A percentile compares a stretch with the other conserved stretches of the same genome.
phyloP scores from a whole-genome alignment of 2,113 vertebrate species.

The Gallinago media region DNA sequence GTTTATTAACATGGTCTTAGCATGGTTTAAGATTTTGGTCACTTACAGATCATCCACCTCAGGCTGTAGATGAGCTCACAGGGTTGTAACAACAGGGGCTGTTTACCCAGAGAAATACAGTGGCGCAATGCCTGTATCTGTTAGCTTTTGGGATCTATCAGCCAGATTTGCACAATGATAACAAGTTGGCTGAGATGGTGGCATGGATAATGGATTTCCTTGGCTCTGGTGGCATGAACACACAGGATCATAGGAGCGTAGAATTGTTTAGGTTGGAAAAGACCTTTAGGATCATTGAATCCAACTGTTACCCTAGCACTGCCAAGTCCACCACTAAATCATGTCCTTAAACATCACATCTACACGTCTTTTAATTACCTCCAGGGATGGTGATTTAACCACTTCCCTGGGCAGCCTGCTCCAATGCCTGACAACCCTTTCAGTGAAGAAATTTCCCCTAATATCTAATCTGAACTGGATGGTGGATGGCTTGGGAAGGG shows the following conservation, averaged over 20 bases:
- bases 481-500: neutral
- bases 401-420: neutral
- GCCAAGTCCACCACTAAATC: neutral
- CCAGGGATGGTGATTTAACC: neutral
- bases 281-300: neutral
- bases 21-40: neutral
- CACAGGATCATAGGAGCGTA: rapidly evolving
- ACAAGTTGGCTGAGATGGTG: neutral
- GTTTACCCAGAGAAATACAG: neutral
- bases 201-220: neutral
- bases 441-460: neutral
- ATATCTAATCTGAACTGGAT: neutral
- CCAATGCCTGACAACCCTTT: neutral
- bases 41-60: neutral
- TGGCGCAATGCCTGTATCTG: neutral
- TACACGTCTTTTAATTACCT: neutral
- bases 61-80: neutral
- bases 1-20: rapidly evolving
- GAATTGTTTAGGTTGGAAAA: neutral
- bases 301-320: neutral
- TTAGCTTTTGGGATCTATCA: neutral
- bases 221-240: neutral
- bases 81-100: neutral
- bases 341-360: neutral
- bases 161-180: neutral